Evolutionary conservation across 2,797 vertebrate species (phyloP), one percentile per base, ranked within the genome.

Genomic region (Apodemus agrarius): DNA sequence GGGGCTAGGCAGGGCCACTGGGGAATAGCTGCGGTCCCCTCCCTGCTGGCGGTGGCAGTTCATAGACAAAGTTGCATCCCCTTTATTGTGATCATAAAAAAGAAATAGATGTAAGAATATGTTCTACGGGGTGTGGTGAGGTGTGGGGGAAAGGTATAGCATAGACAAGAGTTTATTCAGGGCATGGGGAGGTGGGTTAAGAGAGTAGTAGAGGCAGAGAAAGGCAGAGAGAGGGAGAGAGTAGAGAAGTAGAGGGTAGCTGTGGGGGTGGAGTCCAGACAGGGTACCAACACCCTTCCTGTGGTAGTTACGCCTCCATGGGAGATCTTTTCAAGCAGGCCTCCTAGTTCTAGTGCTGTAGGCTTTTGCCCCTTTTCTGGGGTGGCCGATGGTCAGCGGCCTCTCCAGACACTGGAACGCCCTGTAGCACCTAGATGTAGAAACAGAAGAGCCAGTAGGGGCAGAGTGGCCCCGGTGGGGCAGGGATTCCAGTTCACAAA

Each of bases 1-100:
- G 0, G 19, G 3, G 29, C 34, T 0, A 0, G 0, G 0, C 52
- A 3, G 34, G 52, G 29, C 4, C 54, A 76, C 52, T 0, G 0
- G 17, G 29, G 46, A 11, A 49, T 26, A 65, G 6, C 57, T 19
- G 22, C 11, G 40, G 8, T 74, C 21, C 4, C 13, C 5, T 54
- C 22, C 22, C 52, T 24, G 12, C 34, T 34, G 21, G 14, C 22
- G 19, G 17, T 72, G 67, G 34, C 34, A 21, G 34, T 75, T 17
- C 76, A 29, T 61, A 80, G 76, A 54, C 17, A 67, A 26, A 34
- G 2, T 6, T 4, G 5, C 3, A 26, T 34, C 1, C 12, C 1
- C 5, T 3, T 31, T 52, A 13, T 52, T 52, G 52, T 52, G 52
- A 52, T 52, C 52, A 52, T 52, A 52, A 52, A 52, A 52, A 52